Evolutionary conservation across 2,113 vertebrate species (phyloP), one percentile per base, ranked within the genome.

Genomic region (Notothenia rossii): DNA sequence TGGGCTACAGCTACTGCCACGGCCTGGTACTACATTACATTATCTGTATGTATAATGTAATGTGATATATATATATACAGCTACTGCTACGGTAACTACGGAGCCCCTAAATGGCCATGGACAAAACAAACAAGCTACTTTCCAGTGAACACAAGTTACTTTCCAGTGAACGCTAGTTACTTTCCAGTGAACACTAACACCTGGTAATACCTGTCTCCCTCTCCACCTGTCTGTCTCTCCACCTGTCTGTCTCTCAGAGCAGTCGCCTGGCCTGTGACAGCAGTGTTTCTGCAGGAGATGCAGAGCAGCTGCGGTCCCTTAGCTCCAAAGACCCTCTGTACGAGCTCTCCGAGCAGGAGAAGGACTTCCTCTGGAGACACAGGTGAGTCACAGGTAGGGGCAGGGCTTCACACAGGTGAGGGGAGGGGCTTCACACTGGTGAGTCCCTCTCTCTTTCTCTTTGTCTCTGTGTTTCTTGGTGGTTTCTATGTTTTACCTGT

Each of bases 331-430:
- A 96, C 77, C 94, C 95, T 1, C 93, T 96, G 0, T 96, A 95
- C 1, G 95, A 96, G 68, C 87, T 96, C 45, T 95, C 95, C 0
- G 95, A 96, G 79, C 95, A 96, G 85, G 95, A 96, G 85, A 96
- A 96, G 72, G 95, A 96, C 89, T 96, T 96, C 77, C 94, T 96
- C 15, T 96, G 95, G 95, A 94, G 95, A 74, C 36, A n/a, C 60
- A 62, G 78, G 83, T 86, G 17, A 29, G 25, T 29, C 25, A 29
- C 25, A 29, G 25, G 25, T 29, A 79, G 63, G 55, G 55, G 33
- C 13, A 10, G 55, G 62, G 18, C 43, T 53, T 50, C 25, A 29
- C 25, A 29, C 25, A 29, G 25, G 25, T 29, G 25, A 29, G 25
- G 25, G 25, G 25, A 0, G 25, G 25, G 25, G n/a, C n/a, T n/a